A percentile compares a stretch with the other conserved stretches of the same genome.
These are phyloP conservation scores for Turnix velox DNA, from an alignment of 2,113 vertebrate species.

Conservation along the genomic window DNA sequence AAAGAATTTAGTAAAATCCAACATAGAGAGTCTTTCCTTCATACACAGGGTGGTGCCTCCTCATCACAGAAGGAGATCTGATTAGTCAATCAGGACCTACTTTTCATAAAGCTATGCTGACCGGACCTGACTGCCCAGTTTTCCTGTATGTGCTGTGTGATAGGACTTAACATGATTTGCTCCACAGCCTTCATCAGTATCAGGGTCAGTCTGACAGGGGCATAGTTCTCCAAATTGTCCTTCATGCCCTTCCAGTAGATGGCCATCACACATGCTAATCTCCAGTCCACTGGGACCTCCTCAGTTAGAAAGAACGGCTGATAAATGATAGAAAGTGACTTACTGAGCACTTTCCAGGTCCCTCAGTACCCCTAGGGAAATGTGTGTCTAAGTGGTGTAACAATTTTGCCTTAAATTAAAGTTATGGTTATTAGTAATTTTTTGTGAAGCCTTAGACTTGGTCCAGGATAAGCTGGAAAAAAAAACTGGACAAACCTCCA, in stretches of 20 bases:
- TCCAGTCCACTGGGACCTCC: background rate
- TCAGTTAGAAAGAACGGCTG: background rate
- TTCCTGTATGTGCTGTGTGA: rapidly evolving
- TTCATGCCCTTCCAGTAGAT: rapidly evolving
- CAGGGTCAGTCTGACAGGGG: rapidly evolving
- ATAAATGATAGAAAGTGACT: background rate
- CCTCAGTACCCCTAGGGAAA: background rate
- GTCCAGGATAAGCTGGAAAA: background rate
- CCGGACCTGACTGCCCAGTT: background rate
- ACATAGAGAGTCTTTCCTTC: background rate
- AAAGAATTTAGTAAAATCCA: background rate
- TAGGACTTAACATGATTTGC: background rate
- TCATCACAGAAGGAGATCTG: background rate
- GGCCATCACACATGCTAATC: background rate
- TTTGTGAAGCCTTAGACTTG: background rate
- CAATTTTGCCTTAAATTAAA: background rate
- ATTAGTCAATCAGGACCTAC: background rate
- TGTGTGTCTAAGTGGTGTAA: background rate
- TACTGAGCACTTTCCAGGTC: background rate
- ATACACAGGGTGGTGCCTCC: background rate
- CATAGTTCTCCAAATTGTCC: rapidly evolving
- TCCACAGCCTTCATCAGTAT: background rate
- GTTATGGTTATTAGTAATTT: background rate
- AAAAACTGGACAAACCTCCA: no score
- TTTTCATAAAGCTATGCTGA: background rate